Evolutionary conservation across 2,113 vertebrate genomes (phyloP), one percentile per base, ranked within the genome.

Genomic region (Phaethon lepturus): DNA sequence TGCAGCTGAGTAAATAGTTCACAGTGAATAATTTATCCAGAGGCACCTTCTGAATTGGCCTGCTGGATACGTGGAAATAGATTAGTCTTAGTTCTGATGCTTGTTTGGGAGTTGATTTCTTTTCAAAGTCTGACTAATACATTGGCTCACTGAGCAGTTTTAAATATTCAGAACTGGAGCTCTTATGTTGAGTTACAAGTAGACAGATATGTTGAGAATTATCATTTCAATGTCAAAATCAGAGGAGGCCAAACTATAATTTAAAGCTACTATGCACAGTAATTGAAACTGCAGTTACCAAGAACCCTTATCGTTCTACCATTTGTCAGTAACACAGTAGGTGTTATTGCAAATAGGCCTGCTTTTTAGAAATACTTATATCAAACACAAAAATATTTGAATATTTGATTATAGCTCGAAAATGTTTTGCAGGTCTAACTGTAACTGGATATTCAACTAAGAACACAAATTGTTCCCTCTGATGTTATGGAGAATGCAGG

Each of bases 1-100:
- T 93, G 42, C 80, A 93, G 91, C 53, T 91, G 84, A 88, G 55
- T 87, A 97, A 97, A 95, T 38, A 93, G 59, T 82, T 90, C 53
- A 79, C 69, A 89, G 81, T 93, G 86, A 97, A 89, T 91, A 90
- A 95, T 95, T 91, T 89, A 95, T 82, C 58, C 60, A 92, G 63
- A 75, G 56, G 25, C 58, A 91, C 40, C 49, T 82, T 95, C 58
- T 91, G 89, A 82, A 66, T 90, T 7, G 17, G 66, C 42, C 62
- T 87, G 55, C 58, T 95, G 71, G 59, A 66, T 91, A 90, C 8
- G 15, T 79, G 49, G 73, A 91, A 93, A 87, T 53, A 81, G 33
- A 49, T 66, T 24, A 76, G 45, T 35, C 45, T 94, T 53, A 88
- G 49, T 33, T 78, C 42, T 87, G 35, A 68, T 82, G 50, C 25